These are phyloP conservation scores for Cyclina sinensis DNA, from an alignment of 1,140 invertebrate genomes.

Conservation along the genomic window DNA sequence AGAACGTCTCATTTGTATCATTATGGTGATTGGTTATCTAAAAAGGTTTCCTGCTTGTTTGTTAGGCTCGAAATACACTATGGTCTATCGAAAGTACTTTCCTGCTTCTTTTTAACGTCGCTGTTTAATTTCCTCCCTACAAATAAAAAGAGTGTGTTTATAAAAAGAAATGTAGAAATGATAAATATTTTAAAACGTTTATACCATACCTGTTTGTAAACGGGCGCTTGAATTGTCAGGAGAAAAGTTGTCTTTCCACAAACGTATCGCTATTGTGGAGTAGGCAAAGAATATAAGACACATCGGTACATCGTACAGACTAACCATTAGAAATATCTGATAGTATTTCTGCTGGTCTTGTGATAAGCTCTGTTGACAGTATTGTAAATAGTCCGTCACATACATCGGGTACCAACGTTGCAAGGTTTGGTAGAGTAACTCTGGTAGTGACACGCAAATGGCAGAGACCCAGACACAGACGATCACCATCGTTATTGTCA, in stretches of 20 bases:
- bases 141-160: too few relatives aligned
- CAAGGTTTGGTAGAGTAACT: constrained; percentile 73
- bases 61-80: too few relatives aligned
- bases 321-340: constrained; percentile 89
- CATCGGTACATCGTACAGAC: constrained; percentile 74
- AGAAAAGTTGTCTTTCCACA: constrained; percentile 48
- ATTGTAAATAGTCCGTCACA: constrained; percentile 63
- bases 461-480: constrained; percentile 92
- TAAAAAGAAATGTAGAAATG: too few relatives aligned
- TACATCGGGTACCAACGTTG: constrained; percentile 52
- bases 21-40: too few relatives aligned
- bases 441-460: constrained; percentile 88
- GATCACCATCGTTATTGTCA: constrained; percentile 92
- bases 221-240: constrained; percentile 1
- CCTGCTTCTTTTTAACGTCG: too few relatives aligned
- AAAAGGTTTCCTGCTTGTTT: too few relatives aligned
- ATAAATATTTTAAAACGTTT: too few relatives aligned
- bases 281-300: constrained; percentile 66
- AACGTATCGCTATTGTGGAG: constrained; percentile 20
- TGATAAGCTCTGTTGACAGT: constrained; percentile 54
- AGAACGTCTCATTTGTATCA: too few relatives aligned
- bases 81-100: too few relatives aligned
- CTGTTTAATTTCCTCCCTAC: too few relatives aligned
- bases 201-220: constrained; percentile 5
- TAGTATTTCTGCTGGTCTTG: constrained; percentile 87